Base-by-base conservation (phyloP, 2,797 vertebrate genomes). In the Podarcis lilfordi region DNA sequence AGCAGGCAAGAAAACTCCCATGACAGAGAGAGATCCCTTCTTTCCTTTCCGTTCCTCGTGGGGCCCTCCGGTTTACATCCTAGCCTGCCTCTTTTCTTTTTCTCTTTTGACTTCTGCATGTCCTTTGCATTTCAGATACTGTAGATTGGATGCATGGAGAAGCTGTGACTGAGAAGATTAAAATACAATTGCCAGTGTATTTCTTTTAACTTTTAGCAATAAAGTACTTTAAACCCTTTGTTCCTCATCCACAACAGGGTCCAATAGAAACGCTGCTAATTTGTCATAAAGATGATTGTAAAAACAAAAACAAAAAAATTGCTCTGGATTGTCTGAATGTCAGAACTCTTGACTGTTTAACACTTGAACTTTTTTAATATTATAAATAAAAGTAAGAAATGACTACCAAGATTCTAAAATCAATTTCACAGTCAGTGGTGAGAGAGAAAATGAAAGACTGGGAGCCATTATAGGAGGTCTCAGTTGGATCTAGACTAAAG, bases 181-280 rank as follows among this genome's bases (percentile, higher is more conserved):
- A 97, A 98, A 96, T 86, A 96, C 95, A 97, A 98, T 94, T 97
- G 96, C 97, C 98, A 98, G 97, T 98, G 97, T 98, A 97, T 98
- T 98, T 98, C 96, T 97, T 98, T 98, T 98, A 97, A 98, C 97
- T 98, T 98, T 98, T 98, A 99, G 98, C 98, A 99, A 99, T 99
- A 99, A 99, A 96, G 93, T 95, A 93, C 96, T 95, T 89, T 92
- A 95, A 96, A 94, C 94, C 93, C 94, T 96, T 94, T 94, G 93
- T 91, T 95, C 93, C 95, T 95, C 91, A 95, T 88, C 92, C 90
- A 80, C 93, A 97, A 98, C 98, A 98, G 98, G 98, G 97, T 98
- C 98, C 98, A 97, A 97, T 98, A 98, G 97, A 97, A 97, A 96
- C 97, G 98, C 97, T 97, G 97, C 97, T 97, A 98, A 98, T 98